A percentile compares a stretch with the other conserved stretches of the same genome.
Evolutionary conservation across 53 echinoderm and acorn worm species (phyloP).

Genomic region (Paracentrotus lividus): DNA sequence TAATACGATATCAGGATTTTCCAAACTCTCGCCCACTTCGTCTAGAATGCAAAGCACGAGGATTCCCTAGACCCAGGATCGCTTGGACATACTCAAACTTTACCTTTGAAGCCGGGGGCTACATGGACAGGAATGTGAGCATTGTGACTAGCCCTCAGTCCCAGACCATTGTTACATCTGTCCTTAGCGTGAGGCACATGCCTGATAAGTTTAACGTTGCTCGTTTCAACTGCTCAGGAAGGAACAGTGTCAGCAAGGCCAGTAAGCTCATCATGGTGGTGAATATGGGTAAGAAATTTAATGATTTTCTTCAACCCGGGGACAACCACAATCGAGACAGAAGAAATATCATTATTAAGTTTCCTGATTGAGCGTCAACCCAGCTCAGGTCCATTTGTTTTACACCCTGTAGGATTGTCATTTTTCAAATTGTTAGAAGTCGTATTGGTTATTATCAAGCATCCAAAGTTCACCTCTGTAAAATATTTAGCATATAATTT

Average conservation of each 20-base stretch:
- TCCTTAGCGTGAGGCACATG: conserved; percentile 45
- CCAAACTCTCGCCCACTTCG: conserved; percentile 53
- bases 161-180: conserved; percentile 64
- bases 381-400: too few species aligned
- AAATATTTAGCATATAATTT: too few species aligned
- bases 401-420: too few species aligned
- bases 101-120: conserved; percentile 61
- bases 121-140: conserved; percentile 61
- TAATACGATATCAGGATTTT: conserved; percentile 53
- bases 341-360: too few species aligned
- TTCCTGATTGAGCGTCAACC: too few species aligned
- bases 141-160: conserved; percentile 67
- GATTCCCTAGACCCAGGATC: conserved; percentile 44
- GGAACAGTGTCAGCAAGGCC: conserved; percentile 51
- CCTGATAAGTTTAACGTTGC: conserved; percentile 65
- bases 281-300: conserved; percentile 54
- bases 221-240: conserved; percentile 52
- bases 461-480: too few species aligned
- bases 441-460: too few species aligned
- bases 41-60: conserved; percentile 61
- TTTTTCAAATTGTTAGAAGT: too few species aligned
- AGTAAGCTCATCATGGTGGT: conserved; percentile 71
- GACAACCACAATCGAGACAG: not conserved
- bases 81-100: conserved; percentile 67
- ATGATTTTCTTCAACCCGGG: not conserved